phyloP scores from a whole-genome alignment of 37 sponge, comb jelly and placozoan species.

The Lycopodina hypogea region DNA sequence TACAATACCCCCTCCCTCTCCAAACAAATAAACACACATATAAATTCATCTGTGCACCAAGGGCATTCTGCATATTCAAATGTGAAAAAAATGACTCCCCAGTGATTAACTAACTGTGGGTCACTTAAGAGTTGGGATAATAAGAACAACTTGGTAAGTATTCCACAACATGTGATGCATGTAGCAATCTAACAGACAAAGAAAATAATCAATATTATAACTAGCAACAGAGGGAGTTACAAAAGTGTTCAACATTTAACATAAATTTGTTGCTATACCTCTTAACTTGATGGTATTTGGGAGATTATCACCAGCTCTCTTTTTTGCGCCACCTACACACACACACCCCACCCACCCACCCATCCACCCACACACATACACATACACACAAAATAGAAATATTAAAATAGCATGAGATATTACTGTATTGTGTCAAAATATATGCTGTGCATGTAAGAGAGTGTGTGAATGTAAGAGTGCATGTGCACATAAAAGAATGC shows the following conservation, averaged over 20 bases:
- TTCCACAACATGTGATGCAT: conserved; percentile 64
- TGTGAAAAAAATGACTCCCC: background rate
- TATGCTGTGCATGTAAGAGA: too few species aligned
- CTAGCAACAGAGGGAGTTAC: too few species aligned
- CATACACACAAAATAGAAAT: conserved; percentile 4
- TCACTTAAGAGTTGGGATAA: conserved; percentile 36
- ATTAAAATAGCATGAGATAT: too few species aligned
- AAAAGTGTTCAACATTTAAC: too few species aligned
- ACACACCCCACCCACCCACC: background rate
- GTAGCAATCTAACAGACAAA: conserved; percentile 51
- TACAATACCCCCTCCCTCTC: too few species aligned
- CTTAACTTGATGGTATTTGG: conserved; percentile 50
- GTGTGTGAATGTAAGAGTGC: too few species aligned
- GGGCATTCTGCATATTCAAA: too few species aligned
- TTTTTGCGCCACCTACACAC: background rate
- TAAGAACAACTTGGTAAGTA: conserved; percentile 33
- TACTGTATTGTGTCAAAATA: too few species aligned
- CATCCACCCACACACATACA: background rate
- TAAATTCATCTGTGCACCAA: too few species aligned
- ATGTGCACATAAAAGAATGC: too few species aligned
- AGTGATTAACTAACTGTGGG: background rate
- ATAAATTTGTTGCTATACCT: conserved; percentile 1
- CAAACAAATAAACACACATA: too few species aligned
- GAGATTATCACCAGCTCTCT: background rate
- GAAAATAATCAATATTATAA: too few species aligned